Evolutionary conservation across 2,113 vertebrate species (phyloP).

Genomic region (Ammodytes dubius): DNA sequence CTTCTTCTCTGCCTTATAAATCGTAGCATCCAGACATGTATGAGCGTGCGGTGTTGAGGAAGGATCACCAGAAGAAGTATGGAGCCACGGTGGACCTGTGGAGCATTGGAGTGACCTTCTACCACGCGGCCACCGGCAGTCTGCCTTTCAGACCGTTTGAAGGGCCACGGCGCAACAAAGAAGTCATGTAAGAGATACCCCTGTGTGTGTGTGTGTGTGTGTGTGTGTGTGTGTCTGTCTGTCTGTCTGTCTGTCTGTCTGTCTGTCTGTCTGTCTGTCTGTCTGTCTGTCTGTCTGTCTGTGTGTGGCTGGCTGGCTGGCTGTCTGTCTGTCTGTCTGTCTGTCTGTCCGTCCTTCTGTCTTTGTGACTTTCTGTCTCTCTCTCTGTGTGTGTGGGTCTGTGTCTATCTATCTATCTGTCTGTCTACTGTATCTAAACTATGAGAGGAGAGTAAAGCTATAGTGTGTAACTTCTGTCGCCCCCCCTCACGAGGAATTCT

Average conservation of each 20-base stretch:
- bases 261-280: too few relatives aligned
- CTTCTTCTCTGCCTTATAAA: not conserved
- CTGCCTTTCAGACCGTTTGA: slow-evolving; percentile 98
- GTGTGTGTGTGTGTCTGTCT: slow-evolving; percentile 1
- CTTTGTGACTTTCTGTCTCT: too few relatives aligned
- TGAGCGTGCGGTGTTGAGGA: slow-evolving; percentile 95
- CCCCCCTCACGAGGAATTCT: too few relatives aligned
- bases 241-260: too few relatives aligned
- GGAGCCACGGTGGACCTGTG: slow-evolving; percentile 97
- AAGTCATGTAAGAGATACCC: slow-evolving; percentile 92
- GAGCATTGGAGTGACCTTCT: slow-evolving; percentile 99
- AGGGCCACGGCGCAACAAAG: slow-evolving; percentile 97
- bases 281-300: not conserved
- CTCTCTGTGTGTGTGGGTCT: too few relatives aligned
- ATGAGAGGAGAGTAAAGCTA: too few relatives aligned
- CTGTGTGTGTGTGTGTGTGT: not conserved
- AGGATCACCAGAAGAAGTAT: slow-evolving; percentile 98
- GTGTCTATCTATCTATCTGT: too few relatives aligned
- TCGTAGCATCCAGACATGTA: slow-evolving; percentile 97
- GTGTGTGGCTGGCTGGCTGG: not conserved
- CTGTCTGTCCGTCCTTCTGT: too few relatives aligned
- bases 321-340: slow-evolving; percentile 34
- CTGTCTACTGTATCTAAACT: too few relatives aligned
- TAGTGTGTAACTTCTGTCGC: too few relatives aligned
- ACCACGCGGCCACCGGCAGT: slow-evolving; percentile 96